These are phyloP conservation scores for Mystacides longicornis DNA, from an alignment of 2,888 invertebrate species.

Conservation along the genomic window DNA sequence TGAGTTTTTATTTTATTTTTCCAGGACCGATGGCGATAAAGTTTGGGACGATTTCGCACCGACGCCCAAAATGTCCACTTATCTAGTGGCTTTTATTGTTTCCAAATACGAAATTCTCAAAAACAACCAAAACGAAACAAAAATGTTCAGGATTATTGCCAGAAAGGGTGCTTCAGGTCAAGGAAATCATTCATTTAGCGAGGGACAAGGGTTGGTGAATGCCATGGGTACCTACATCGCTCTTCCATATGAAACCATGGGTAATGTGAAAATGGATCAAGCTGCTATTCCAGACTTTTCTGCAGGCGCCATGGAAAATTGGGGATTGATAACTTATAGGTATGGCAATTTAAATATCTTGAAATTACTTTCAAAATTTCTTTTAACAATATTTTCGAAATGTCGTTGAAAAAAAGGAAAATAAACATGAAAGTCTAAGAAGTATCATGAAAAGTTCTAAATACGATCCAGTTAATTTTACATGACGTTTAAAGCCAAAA, in stretches of 20 bases:
- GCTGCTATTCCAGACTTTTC: constrained; percentile 72
- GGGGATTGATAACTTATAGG: constrained; percentile 75
- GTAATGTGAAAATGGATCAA: constrained; percentile 55
- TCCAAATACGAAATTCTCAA: constrained; percentile 54
- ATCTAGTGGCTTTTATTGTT: constrained; percentile 78
- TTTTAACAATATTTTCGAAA: no score
- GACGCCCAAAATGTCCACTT: constrained; percentile 68
- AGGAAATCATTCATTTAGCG: constrained; percentile 38
- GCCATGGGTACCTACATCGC: constrained; percentile 53
- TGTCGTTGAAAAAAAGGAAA: no score
- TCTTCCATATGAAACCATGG: constrained; percentile 41
- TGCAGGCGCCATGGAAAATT: constrained; percentile 79
- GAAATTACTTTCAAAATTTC: no score
- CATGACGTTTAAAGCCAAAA: no score
- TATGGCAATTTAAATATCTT: no score
- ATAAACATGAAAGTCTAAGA: no score
- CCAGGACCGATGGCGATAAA: no score
- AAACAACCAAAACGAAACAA: neutral
- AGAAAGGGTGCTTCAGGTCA: constrained; percentile 40
- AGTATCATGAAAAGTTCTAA: no score
- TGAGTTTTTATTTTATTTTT: no score
- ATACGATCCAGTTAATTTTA: no score
- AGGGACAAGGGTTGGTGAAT: constrained; percentile 40
- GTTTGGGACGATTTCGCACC: constrained; percentile 24
- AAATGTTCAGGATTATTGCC: constrained; percentile 35